Evolutionary conservation across 1,140 invertebrate genomes (phyloP).

Genomic region (Sminthurinus signatus): DNA sequence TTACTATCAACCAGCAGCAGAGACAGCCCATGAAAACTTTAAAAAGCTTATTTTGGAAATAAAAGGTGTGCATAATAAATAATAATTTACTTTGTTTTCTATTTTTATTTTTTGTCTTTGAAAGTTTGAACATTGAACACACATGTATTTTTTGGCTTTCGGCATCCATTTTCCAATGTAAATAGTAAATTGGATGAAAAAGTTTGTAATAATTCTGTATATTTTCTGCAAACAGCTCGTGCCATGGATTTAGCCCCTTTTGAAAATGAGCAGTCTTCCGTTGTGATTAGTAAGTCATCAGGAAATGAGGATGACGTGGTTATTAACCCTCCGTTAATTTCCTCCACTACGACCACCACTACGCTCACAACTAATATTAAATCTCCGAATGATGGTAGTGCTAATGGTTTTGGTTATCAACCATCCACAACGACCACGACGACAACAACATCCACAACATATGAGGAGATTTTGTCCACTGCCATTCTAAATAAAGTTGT

Average conservation of each 20-base stretch:
- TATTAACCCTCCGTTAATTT: background rate
- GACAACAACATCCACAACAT: slow-evolving; percentile 1
- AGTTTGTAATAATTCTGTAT: no score
- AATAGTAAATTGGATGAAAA: no score
- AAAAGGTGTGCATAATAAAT: no score
- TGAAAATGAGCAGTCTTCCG: background rate
- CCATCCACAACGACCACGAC: no score
- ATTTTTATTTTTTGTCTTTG: no score
- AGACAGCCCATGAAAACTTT: slow-evolving; percentile 1
- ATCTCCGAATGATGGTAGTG: background rate
- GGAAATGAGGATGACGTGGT: background rate
- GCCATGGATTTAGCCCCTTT: slow-evolving; percentile 2
- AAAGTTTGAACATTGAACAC: no score
- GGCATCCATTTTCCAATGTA: no score
- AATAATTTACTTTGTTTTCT: no score
- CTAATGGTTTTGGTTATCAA: background rate
- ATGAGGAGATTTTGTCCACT: slow-evolving; percentile 30
- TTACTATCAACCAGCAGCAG: background rate
- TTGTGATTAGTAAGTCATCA: slow-evolving; percentile 2
- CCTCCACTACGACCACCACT: no score
- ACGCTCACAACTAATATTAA: no score
- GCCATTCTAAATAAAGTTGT: slow-evolving; percentile 35
- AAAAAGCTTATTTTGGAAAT: slow-evolving; percentile 1
- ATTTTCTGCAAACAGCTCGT: no score
- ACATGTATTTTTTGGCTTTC: no score